A percentile compares a stretch with the other conserved stretches of the same genome.
These are phyloP conservation scores for Boloria euphrosyne DNA, from an alignment of 2,888 invertebrate species.

Conservation along the genomic window DNA sequence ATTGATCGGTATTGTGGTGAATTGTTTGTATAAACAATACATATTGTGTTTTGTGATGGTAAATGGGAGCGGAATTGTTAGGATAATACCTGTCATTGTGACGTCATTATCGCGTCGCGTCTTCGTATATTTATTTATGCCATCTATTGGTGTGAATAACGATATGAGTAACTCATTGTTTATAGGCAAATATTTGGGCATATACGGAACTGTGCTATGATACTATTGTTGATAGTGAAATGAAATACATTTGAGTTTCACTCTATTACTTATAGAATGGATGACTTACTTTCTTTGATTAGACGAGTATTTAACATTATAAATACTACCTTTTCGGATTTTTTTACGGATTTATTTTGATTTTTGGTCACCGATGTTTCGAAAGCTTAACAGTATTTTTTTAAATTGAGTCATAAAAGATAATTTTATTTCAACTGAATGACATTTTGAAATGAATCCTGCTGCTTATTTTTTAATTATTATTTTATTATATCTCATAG, in stretches of 20 bases:
- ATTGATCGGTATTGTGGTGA: constrained; percentile 57
- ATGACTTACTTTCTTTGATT: too few species aligned
- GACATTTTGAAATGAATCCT: too few species aligned
- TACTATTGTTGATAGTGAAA: background rate
- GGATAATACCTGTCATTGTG: constrained; percentile 41
- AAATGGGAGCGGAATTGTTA: constrained; percentile 45
- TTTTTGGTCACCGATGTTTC: too few species aligned
- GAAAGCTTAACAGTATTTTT: too few species aligned
- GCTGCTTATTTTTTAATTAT: too few species aligned
- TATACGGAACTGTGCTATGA: background rate
- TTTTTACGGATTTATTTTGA: too few species aligned
- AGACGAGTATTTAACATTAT: too few species aligned
- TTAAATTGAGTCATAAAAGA: too few species aligned
- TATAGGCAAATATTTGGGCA: constrained; percentile 5
- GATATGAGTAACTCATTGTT: constrained; percentile 16
- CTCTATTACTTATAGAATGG: too few species aligned
- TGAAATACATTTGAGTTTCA: background rate
- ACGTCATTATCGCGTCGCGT: constrained; percentile 38
- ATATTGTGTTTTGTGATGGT: constrained; percentile 42
- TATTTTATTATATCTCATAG: too few species aligned
- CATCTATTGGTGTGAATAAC: constrained; percentile 28
- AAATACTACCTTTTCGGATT: too few species aligned
- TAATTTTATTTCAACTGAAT: too few species aligned
- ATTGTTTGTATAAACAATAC: constrained; percentile 55
- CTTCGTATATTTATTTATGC: constrained; percentile 32